Evolutionary conservation across 2,797 vertebrate species (phyloP).

Genomic region (Ambastaia sidthimunki): DNA sequence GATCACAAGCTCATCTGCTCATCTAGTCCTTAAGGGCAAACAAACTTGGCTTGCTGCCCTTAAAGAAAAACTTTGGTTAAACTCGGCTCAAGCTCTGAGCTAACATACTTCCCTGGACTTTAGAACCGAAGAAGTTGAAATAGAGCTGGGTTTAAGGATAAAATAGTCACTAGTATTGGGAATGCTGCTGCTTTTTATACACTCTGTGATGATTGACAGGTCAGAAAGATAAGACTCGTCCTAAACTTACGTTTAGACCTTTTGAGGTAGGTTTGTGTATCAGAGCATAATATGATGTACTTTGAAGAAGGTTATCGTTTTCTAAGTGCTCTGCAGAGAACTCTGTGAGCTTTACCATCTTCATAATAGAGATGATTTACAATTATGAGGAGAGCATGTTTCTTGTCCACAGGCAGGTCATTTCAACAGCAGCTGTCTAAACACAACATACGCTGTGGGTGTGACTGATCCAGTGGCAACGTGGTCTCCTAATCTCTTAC

Average conservation of each 20-base stretch:
- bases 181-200: neutral
- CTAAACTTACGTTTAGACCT: neutral
- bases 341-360: slow-evolving; percentile 37
- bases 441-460: slow-evolving; percentile 44
- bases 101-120: too few species aligned
- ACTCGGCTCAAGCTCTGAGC: too few species aligned
- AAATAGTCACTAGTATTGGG: too few species aligned
- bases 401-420: slow-evolving; percentile 36
- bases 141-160: too few species aligned
- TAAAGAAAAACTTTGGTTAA: too few species aligned
- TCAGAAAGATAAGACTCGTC: neutral
- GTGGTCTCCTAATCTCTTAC: slow-evolving; percentile 20
- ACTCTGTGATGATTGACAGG: neutral
- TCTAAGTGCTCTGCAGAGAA: slow-evolving; percentile 44
- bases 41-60: too few species aligned
- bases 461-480: slow-evolving; percentile 27
- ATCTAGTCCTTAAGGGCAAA: too few species aligned
- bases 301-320: slow-evolving; percentile 34
- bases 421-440: slow-evolving; percentile 59
- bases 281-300: slow-evolving; percentile 16
- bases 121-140: too few species aligned
- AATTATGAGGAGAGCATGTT: slow-evolving; percentile 28
- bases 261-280: slow-evolving; percentile 8
- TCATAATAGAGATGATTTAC: slow-evolving; percentile 57
- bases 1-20: too few species aligned